Percentiles rank a stretch among this genome's conserved stretches.
Conservation (phyloP, 2,113 vertebrate species). For the Carlito syrichta region DNA sequence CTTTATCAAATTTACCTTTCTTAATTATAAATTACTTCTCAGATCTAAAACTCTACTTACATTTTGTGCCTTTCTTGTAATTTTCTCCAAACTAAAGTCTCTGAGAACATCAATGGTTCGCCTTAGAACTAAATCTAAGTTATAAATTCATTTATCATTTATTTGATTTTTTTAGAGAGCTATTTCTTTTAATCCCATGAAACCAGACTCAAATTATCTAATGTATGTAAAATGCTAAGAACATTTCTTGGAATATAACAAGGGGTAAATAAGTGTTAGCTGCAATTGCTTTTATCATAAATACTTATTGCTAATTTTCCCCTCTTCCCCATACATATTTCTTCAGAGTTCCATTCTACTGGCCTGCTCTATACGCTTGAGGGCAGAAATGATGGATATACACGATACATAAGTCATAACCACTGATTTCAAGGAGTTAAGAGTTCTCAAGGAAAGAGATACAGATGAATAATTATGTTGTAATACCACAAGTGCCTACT, state of each 20-base stretch:
- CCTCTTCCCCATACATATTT: neutral
- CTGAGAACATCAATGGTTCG: constrained; percentile 57
- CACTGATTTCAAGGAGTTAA: neutral
- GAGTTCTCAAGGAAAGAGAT: neutral
- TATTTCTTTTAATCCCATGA: constrained; percentile 17
- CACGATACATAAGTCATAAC: neutral
- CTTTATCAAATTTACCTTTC: constrained; percentile 49
- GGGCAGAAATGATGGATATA: neutral
- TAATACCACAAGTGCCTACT: neutral
- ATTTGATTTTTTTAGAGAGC: constrained; percentile 62
- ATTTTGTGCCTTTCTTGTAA: constrained; percentile 53
- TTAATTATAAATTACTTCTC: constrained; percentile 56
- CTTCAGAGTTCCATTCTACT: neutral
- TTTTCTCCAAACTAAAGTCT: constrained; percentile 55
- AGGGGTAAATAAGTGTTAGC: neutral
- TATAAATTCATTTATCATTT: constrained; percentile 54
- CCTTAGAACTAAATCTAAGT: constrained; percentile 32
- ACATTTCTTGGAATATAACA: neutral
- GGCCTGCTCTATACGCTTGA: neutral
- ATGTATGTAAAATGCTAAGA: constrained; percentile 20
- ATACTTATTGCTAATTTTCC: neutral
- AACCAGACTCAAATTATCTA: constrained; percentile 39
- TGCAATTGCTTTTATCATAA: neutral
- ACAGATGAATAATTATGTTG: neutral
- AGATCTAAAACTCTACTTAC: constrained; percentile 52